Evolutionary conservation across 2,797 vertebrate species (phyloP), one percentile per base, ranked within the genome.

Genomic region (Scolopax rusticola): DNA sequence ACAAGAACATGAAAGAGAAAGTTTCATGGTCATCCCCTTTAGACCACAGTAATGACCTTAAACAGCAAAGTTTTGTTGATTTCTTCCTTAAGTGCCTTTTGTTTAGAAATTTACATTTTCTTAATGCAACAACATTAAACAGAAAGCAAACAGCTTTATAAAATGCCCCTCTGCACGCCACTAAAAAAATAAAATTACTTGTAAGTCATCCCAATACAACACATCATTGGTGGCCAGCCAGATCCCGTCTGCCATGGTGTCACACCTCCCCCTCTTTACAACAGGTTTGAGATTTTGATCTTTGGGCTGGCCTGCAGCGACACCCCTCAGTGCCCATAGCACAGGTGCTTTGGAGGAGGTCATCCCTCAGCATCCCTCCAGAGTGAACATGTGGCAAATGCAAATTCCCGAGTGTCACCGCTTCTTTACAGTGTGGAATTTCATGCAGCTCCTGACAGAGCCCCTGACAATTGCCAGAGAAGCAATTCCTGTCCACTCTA

Each of bases 271-370:
- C 11, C 74, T 40, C 74, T 53, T 45, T 40, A 19, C 1, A 0
- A 28, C 43, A 45, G 19, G 38, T 21, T 40, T 36, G 30, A 67
- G 60, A 13, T 54, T 60, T 60, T 54, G 40, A 20, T 40, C 50
- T 45, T n/a, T 28, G 24, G 23, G 23, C 30, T 48, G 36, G 23
- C 23, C 23, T n/a, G n/a, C 48, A 19, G 36, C 3, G 15, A 47
- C 36, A 48, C 30, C 59, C 59, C 56, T 41, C 27, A 5, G 32
- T 8, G 41, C 56, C 30, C 19, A 15, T 6, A 15, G 56, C 56
- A 59, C 0, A 0, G 38, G 51, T 25, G n/a, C 20, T 47, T 11
- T 15, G 33, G 40, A 59, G 40, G 16, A 3, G 1, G 9, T 30
- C 45, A 9, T 23, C 27, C 32, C 27, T 41, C 50, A 41, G 57